Evolutionary conservation across 2,888 invertebrate genomes (phyloP), one percentile per base, ranked within the genome.

Genomic region (Rhamnusium bicolor): DNA sequence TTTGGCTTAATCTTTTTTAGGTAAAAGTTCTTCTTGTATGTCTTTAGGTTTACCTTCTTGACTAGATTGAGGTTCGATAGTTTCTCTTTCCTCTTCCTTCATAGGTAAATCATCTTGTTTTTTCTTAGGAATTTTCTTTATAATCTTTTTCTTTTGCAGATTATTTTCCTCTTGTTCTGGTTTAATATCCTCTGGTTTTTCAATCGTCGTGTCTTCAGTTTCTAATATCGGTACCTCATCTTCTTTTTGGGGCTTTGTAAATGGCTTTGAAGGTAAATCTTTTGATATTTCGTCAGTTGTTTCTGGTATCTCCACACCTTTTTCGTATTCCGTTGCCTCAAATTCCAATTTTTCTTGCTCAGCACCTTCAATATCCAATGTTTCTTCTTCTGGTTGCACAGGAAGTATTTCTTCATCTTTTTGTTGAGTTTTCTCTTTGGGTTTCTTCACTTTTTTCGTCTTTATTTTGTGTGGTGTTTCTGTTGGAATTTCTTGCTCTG

Each of bases 1-100:
- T 54, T 66, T 53, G 77, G 67, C 79, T 85, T 85, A 6, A 84
- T 81, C 80, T 86, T 87, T n/a, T 70, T 89, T 85, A 92, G 90
- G 72, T 92, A 91, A 80, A 51, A 18, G 18, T 81, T 75, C 85
- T 81, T 75, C 85, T 79, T 71, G 80, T 67, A 67, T 82, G 78
- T 10, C 76, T 51, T 51, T 16, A 1, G 19, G 16, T 51, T 19
- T 83, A 77, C 12, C 77, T 63, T 66, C 74, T 1, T 61, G 53
- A 82, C 80, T 12, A 74, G 74, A 19, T 81, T 84, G 62, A 24
- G 72, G 56, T 68, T 62, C 65, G 14, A 53, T 54, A 69, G 47
- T 60, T 82, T 80, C 72, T 80, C 74, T 58, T 73, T 58, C 77
- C 73, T 72, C 27, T 63, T 40, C 21, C 79, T 80, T 47, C 78